These are phyloP conservation scores for Mastomys natalensis DNA, from an alignment of 2,113 vertebrate genomes.

Conservation along the genomic window DNA sequence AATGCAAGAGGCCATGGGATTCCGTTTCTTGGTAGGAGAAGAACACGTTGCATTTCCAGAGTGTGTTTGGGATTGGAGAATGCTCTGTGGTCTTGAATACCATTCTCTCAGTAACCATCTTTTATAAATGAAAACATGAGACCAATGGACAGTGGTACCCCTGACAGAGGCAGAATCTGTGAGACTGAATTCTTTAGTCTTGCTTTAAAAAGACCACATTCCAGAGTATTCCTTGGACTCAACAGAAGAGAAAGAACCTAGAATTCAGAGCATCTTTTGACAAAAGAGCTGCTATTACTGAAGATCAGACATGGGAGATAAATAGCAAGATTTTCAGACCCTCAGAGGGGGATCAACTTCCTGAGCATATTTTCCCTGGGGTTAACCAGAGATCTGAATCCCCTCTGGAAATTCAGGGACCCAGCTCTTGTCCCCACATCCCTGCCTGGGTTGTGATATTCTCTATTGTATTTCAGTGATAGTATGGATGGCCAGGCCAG, in stretches of 20 bases:
- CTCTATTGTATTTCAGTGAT: neutral
- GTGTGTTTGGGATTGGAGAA: neutral
- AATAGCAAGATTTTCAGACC: neutral
- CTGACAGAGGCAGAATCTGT: accelerated
- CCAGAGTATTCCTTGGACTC: neutral
- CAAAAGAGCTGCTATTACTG: neutral
- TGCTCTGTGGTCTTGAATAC: accelerated
- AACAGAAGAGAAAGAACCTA: neutral
- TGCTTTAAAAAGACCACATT: neutral
- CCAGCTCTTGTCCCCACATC: accelerated
- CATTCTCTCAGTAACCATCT: accelerated
- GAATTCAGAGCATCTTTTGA: neutral
- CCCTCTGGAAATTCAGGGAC: accelerated
- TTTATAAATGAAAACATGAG: accelerated
- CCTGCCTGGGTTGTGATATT: accelerated
- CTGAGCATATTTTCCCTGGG: accelerated
- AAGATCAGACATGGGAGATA: neutral
- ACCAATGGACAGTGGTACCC: accelerated
- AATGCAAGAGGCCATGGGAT: no score
- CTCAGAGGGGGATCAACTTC: neutral
- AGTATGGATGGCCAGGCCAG: accelerated
- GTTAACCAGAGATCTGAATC: neutral
- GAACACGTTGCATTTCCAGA: neutral
- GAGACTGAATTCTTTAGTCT: neutral
- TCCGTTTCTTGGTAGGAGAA: neutral